Base-by-base conservation (phyloP, 2,888 invertebrate genomes). In the Salticus scenicus region DNA sequence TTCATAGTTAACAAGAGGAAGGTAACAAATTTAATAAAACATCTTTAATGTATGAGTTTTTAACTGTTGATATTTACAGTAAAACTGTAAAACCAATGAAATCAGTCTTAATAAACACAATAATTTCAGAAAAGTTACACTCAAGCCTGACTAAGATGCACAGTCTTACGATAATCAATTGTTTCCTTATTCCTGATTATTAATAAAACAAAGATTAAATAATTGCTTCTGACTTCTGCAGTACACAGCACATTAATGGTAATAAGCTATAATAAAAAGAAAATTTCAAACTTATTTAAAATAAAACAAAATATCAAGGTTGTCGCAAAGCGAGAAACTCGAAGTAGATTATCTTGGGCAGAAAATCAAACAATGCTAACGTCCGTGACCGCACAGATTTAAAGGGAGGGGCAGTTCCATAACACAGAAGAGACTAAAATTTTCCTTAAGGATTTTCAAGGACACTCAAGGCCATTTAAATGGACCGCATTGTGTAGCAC, bases 311-410 rank as follows among this genome's bases (percentile, higher is more conserved):
- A n/a, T 24, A 1, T 57, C 24, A 57, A 57, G 57, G 57, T 12
- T 24, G 57, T 2, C 10, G 24, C 24, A 57, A 57, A 57, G 57
- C 57, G 57, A 57, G 57, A 57, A 24, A 57, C 37, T 37, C 57
- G 57, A 24, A 57, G 57, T 57, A 24, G 57, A 57, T 57, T 57
- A 57, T 57, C 57, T 57, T 57, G 57, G 42, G 10, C 17, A 57
- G 24, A 57, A 24, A 57, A 57, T 57, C 57, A 57, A 57, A 57
- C 57, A 57, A 57, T 57, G 57, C 57, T 24, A 57, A 12, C 57
- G 57, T 57, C 57, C 57, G 57, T 57, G 57, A 57, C 57, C 57
- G 57, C 24, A 57, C 5, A 57, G 57, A 57, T 57, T 57, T n/a
- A 24, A 20, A 57, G 57, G 57, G 57, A 57, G 57, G 24, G 57